Percentiles rank a stretch among this genome's conserved stretches.
Evolutionary conservation across 2,888 invertebrate genomes (phyloP).

Genomic region (Lysandra bellargus): DNA sequence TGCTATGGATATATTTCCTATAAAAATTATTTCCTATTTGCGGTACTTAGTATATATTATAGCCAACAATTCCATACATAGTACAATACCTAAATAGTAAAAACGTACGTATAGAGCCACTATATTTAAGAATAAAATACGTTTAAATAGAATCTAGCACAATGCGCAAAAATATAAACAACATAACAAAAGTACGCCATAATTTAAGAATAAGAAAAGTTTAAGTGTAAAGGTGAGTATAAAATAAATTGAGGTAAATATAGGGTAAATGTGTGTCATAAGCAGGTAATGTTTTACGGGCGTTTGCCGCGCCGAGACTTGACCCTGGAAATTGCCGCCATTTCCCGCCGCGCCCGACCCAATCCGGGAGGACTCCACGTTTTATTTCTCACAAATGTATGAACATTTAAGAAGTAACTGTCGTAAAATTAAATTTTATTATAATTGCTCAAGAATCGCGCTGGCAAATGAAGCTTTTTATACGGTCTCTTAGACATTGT

Average conservation of each 20-base stretch:
- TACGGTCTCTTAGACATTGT: background rate
- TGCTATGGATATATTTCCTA: too few relatives aligned
- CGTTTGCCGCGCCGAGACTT: slow-evolving; percentile 8
- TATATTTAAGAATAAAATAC: background rate
- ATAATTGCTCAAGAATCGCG: background rate
- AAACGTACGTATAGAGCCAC: too few relatives aligned
- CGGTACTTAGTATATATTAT: too few relatives aligned
- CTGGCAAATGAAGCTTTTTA: background rate
- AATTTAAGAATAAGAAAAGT: background rate
- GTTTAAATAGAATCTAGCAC: background rate
- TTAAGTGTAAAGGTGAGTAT: slow-evolving; percentile 1
- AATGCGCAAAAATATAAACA: background rate
- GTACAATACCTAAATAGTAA: too few relatives aligned
- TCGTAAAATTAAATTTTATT: slow-evolving; percentile 25
- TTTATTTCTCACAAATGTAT: slow-evolving; percentile 27
- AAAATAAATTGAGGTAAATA: slow-evolving; percentile 19
- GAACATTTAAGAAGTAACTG: slow-evolving; percentile 21
- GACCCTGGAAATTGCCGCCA: slow-evolving; percentile 27
- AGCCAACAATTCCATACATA: too few relatives aligned
- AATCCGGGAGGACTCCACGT: background rate
- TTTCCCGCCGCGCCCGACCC: slow-evolving; percentile 18
- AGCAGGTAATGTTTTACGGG: slow-evolving; percentile 20
- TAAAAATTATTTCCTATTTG: too few relatives aligned
- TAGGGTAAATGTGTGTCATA: slow-evolving; percentile 25
- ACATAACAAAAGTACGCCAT: background rate